Conservation (phyloP, 2,888 invertebrate species). For the Pyrrhosoma nymphula region DNA sequence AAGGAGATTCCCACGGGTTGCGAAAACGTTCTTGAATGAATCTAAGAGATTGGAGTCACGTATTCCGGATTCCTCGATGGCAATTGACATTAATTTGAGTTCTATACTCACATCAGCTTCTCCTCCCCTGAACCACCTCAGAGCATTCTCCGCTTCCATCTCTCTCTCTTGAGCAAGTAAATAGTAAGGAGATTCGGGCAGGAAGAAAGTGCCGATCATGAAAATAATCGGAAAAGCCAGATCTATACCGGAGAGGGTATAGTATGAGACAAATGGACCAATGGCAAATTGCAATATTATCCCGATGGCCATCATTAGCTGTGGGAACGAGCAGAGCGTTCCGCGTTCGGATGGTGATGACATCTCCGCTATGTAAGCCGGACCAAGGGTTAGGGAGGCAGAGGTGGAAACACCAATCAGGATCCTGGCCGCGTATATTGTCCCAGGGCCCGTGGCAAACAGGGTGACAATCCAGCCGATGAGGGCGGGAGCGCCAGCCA, state of each 20-base stretch:
- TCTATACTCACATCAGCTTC: conserved; percentile 78
- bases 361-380: conserved; percentile 73
- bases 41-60: conserved; percentile 74
- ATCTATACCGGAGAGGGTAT: conserved; percentile 77
- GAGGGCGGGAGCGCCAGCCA: conserved; percentile 74
- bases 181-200: conserved; percentile 84
- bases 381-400: conserved; percentile 73
- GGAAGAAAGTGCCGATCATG: conserved; percentile 79
- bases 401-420: conserved; percentile 72
- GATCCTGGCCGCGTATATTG: conserved; percentile 71
- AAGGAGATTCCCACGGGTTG: conserved; percentile 80
- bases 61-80: conserved; percentile 76
- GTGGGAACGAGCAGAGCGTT: conserved; percentile 73
- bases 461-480: conserved; percentile 77
- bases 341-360: conserved; percentile 73
- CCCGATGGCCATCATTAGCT: conserved; percentile 72
- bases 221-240: conserved; percentile 79
- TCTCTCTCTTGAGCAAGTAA: conserved; percentile 80
- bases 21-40: conserved; percentile 79
- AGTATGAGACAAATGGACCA: conserved; percentile 77
- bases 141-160: conserved; percentile 78
- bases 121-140: conserved; percentile 75
- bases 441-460: conserved; percentile 68
- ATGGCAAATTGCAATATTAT: conserved; percentile 74
- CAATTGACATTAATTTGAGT: conserved; percentile 77